Conservation (phyloP, 2,797 vertebrate genomes). For the Cirrhinus mrigala region DNA sequence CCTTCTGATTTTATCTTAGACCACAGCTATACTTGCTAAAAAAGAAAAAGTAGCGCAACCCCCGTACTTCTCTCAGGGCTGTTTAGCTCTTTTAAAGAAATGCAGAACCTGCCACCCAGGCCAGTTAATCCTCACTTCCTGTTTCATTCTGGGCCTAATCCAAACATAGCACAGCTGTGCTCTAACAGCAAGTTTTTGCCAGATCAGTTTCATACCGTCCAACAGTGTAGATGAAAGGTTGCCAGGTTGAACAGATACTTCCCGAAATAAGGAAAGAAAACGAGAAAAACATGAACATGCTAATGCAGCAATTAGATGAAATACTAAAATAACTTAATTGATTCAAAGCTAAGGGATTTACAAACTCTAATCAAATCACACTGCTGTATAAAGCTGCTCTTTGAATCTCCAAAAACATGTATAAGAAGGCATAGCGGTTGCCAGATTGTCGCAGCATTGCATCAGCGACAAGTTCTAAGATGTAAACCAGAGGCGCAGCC, state of each 20-base stretch:
- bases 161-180: slow-evolving; percentile 86
- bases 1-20: neutral
- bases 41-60: slow-evolving; percentile 33
- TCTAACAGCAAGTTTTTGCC: slow-evolving; percentile 74
- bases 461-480: slow-evolving; percentile 20
- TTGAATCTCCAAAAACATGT: neutral
- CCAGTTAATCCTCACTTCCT: slow-evolving; percentile 83
- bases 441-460: slow-evolving; percentile 41
- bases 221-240: slow-evolving; percentile 76
- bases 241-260: slow-evolving; percentile 72
- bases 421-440: neutral
- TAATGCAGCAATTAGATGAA: neutral
- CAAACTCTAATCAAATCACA: neutral
- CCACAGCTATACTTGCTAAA: neutral
- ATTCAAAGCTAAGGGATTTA: neutral
- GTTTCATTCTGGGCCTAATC: slow-evolving; percentile 85
- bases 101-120: slow-evolving; percentile 65
- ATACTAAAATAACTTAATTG: neutral
- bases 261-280: neutral
- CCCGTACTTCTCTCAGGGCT: slow-evolving; percentile 41
- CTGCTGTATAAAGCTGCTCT: neutral
- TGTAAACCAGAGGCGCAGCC: slow-evolving; percentile 33
- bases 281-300: neutral
- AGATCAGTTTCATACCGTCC: slow-evolving; percentile 74
- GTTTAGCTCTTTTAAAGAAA: slow-evolving; percentile 40